These are phyloP conservation scores for Mesembrinibis cayennensis DNA, from an alignment of 2,113 vertebrate genomes.

Conservation along the genomic window DNA sequence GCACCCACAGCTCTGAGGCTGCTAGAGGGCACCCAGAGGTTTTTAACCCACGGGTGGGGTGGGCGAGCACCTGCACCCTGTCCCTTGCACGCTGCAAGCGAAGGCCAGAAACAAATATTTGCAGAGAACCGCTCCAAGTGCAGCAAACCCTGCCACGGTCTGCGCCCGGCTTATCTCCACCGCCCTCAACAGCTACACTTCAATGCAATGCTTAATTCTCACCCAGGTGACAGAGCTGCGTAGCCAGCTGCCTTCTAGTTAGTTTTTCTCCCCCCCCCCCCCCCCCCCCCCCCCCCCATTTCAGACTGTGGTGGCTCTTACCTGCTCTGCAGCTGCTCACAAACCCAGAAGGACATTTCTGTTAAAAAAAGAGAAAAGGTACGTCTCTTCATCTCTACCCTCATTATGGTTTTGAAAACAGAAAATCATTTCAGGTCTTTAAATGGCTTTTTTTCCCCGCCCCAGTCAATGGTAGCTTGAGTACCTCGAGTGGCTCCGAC, in stretches of 20 bases:
- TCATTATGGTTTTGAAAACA: not conserved
- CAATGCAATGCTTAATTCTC: not conserved
- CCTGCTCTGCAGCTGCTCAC: not conserved
- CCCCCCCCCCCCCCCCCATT: not conserved
- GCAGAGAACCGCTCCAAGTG: not conserved
- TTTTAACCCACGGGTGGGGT: rapidly evolving
- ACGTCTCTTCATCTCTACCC: not conserved
- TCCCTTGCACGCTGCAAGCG: rapidly evolving
- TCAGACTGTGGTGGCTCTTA: not conserved
- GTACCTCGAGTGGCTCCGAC: rapidly evolving
- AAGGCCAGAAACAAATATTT: not conserved
- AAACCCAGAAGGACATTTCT: not conserved
- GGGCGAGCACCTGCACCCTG: rapidly evolving
- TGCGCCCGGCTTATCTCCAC: not conserved
- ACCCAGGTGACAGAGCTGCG: not conserved
- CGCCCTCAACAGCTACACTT: not conserved
- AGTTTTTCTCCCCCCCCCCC: too few relatives aligned
- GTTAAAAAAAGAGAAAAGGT: not conserved
- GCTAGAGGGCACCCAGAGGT: not conserved
- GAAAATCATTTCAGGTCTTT: not conserved
- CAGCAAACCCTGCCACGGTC: not conserved
- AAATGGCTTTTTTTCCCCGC: not conserved
- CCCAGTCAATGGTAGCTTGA: rapidly evolving
- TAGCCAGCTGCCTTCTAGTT: not conserved
- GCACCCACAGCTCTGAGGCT: not conserved